phyloP scores from a whole-genome alignment of 1,140 invertebrate genomes.

The Cydia amplana region DNA sequence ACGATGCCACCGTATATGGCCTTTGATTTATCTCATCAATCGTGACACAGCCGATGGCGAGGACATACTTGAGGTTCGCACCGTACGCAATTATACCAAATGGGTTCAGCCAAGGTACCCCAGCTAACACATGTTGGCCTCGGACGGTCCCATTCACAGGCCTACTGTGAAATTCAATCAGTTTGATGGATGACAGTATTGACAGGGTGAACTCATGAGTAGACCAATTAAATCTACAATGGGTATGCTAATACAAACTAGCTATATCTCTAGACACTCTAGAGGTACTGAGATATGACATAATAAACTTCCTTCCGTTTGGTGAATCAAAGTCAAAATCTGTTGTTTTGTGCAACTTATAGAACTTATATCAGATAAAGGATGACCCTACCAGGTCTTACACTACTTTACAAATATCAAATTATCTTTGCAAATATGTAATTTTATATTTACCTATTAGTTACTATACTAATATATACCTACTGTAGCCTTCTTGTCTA shows the following conservation, averaged over 20 bases:
- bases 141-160: conserved; percentile 45
- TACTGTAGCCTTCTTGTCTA: too few relatives aligned
- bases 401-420: too few relatives aligned
- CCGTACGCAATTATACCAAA: conserved; percentile 72
- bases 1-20: conserved; percentile 5
- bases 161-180: conserved; percentile 63
- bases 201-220: conserved; percentile 16
- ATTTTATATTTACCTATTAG: too few relatives aligned
- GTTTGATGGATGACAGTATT: conserved; percentile 48
- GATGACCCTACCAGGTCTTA: too few relatives aligned
- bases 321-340: too few relatives aligned
- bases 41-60: conserved; percentile 60
- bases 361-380: too few relatives aligned
- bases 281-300: too few relatives aligned
- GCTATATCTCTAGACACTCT: too few relatives aligned
- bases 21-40: conserved; percentile 34
- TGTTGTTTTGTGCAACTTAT: too few relatives aligned
- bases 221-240: conserved; percentile 15
- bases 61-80: conserved; percentile 65
- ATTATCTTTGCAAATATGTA: too few relatives aligned
- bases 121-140: conserved; percentile 65
- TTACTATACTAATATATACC: too few relatives aligned
- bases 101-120: conserved; percentile 65
- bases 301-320: too few relatives aligned
- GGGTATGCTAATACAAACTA: background rate